Percentiles rank a stretch among this genome's conserved stretches.
These are phyloP conservation scores for Cheilosia urbana DNA, from an alignment of 2,888 invertebrate species.

Conservation along the genomic window DNA sequence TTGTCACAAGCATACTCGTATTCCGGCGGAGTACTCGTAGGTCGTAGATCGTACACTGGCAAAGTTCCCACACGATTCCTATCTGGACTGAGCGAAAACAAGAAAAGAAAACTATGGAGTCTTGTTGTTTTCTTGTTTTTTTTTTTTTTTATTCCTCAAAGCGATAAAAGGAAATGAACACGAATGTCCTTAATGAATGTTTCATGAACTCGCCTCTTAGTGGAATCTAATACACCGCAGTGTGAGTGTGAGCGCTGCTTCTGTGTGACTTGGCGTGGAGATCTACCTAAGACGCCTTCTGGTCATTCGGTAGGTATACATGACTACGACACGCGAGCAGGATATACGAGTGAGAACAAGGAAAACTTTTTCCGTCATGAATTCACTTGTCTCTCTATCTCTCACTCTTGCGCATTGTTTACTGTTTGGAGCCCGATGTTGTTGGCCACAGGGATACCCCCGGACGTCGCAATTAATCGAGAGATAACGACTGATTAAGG, in stretches of 20 bases:
- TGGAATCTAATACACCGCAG: conserved; percentile 46
- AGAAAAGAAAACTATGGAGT: conserved; percentile 32
- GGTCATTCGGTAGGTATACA: conserved; percentile 38
- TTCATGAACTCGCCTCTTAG: conserved; percentile 79
- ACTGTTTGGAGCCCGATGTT: conserved; percentile 33
- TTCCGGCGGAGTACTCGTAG: not conserved
- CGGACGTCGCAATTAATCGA: conserved; percentile 68
- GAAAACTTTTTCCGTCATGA: conserved; percentile 27
- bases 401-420: conserved; percentile 27
- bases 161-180: conserved; percentile 79
- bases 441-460: conserved; percentile 34
- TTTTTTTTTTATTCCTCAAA: conserved; percentile 68
- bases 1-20: conserved; percentile 41
- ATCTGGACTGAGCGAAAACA: conserved; percentile 8
- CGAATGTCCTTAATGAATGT: conserved; percentile 81
- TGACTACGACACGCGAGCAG: conserved; percentile 3
- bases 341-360: not conserved
- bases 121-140: not conserved
- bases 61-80: conserved; percentile 46
- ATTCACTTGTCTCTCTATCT: not conserved
- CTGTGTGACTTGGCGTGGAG: not conserved
- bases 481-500: conserved; percentile 72
- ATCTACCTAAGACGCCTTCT: conserved; percentile 52
- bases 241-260: not conserved
- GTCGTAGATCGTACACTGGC: conserved; percentile 13